These are phyloP conservation scores for Xyrichtys novacula DNA, from an alignment of 2,797 vertebrate species.

Conservation along the genomic window DNA sequence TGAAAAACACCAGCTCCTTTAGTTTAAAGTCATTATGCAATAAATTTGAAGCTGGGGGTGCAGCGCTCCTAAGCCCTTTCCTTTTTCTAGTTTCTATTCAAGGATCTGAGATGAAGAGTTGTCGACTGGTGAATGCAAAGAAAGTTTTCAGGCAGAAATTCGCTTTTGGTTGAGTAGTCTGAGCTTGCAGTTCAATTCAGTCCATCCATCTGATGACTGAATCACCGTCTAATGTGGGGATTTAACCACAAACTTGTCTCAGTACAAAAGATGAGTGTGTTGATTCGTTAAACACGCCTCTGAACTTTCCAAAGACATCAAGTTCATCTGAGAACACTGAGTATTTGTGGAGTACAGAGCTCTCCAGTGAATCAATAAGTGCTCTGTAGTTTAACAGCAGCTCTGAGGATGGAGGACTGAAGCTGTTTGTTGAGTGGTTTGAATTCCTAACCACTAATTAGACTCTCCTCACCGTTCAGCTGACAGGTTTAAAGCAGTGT, in stretches of 20 bases:
- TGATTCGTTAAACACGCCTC: not conserved
- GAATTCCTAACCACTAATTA: not conserved
- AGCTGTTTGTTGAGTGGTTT: constrained; percentile 1
- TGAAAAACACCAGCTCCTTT: too few species aligned
- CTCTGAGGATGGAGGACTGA: not conserved
- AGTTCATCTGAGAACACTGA: not conserved
- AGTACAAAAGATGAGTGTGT: not conserved
- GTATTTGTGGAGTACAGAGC: not conserved
- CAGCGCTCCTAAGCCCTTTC: too few species aligned
- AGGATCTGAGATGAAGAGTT: too few species aligned
- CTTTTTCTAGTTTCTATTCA: too few species aligned
- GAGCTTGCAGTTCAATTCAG: not conserved
- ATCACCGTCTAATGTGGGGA: not conserved
- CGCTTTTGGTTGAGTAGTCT: too few species aligned
- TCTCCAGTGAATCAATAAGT: not conserved
- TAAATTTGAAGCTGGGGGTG: too few species aligned
- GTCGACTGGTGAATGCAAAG: too few species aligned
- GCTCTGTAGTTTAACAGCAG: not conserved
- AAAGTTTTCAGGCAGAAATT: too few species aligned
- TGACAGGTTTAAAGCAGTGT: not conserved
- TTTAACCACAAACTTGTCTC: not conserved
- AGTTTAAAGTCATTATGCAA: too few species aligned
- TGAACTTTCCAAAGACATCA: constrained; percentile 1
- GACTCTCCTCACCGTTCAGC: not conserved
- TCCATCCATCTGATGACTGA: not conserved